phyloP scores from a whole-genome alignment of 2,888 invertebrate species.

The Lumbricus terrestris region DNA sequence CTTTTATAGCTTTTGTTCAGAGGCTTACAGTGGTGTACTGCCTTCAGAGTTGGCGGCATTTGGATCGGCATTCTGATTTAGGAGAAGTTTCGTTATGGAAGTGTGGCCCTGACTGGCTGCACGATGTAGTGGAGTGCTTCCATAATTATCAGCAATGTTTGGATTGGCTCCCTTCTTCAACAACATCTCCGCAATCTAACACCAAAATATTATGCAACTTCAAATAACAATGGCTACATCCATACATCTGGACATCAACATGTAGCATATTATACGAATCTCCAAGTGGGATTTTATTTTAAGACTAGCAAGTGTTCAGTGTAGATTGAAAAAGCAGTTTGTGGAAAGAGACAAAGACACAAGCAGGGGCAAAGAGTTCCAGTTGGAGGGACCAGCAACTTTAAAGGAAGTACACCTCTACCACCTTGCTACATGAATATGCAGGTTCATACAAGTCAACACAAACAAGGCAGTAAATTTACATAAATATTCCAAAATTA shows the following conservation, averaged over 20 bases:
- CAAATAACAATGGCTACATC: neutral
- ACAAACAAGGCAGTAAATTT: too few species aligned
- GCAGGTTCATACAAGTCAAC: too few species aligned
- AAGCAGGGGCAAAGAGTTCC: too few species aligned
- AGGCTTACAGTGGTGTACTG: slow-evolving; percentile 14
- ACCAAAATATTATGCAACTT: neutral
- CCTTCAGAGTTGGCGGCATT: neutral
- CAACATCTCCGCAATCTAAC: slow-evolving; percentile 12
- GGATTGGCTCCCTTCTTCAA: neutral
- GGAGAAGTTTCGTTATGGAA: neutral
- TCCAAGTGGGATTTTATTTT: too few species aligned
- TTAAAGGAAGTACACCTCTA: too few species aligned
- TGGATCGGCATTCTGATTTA: neutral
- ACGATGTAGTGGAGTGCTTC: slow-evolving; percentile 16
- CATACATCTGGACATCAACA: neutral
- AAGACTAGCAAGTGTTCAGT: too few species aligned
- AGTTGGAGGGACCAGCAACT: too few species aligned
- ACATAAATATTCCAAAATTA: too few species aligned
- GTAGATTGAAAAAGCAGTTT: too few species aligned
- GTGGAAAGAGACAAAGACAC: too few species aligned
- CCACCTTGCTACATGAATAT: too few species aligned
- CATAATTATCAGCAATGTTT: neutral
- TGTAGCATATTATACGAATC: neutral
- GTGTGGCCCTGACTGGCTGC: slow-evolving; percentile 13
- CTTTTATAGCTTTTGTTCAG: neutral